Conservation (phyloP, 2,888 invertebrate species). For the Macrophya annulata region DNA sequence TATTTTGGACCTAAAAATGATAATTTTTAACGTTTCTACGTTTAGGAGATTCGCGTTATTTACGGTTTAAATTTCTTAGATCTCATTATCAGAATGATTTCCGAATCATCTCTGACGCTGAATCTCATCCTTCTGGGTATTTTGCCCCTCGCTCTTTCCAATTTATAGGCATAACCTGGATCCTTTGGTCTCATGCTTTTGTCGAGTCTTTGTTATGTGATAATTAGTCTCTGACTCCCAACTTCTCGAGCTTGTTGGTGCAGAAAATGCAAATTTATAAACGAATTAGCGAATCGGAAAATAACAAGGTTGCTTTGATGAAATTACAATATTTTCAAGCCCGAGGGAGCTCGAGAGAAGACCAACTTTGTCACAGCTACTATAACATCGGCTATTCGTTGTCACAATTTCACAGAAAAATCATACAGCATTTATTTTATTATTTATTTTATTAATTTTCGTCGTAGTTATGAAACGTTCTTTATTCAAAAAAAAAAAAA, state of each 20-base stretch:
- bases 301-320: constrained; percentile 64
- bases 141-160: constrained; percentile 22
- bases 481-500: neutral
- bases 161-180: constrained; percentile 25
- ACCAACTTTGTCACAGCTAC: constrained; percentile 5
- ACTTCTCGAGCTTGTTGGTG: constrained; percentile 60
- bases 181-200: constrained; percentile 12
- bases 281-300: constrained; percentile 68
- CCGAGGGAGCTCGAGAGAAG: constrained; percentile 22
- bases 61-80: constrained; percentile 31
- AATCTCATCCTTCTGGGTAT: constrained; percentile 14
- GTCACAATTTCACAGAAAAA: neutral
- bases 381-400: neutral
- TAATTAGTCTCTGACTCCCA: constrained; percentile 58
- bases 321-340: constrained; percentile 30
- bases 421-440: neutral
- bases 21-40: neutral
- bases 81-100: constrained; percentile 43
- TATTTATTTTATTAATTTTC: neutral
- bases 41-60: constrained; percentile 14
- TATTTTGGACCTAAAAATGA: neutral
- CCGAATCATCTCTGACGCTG: constrained; percentile 32
- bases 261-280: constrained; percentile 65
- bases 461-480: neutral
- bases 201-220: constrained; percentile 59